These are phyloP conservation scores for Conus canariensis DNA, from an alignment of 2,888 invertebrate species.

Conservation along the genomic window DNA sequence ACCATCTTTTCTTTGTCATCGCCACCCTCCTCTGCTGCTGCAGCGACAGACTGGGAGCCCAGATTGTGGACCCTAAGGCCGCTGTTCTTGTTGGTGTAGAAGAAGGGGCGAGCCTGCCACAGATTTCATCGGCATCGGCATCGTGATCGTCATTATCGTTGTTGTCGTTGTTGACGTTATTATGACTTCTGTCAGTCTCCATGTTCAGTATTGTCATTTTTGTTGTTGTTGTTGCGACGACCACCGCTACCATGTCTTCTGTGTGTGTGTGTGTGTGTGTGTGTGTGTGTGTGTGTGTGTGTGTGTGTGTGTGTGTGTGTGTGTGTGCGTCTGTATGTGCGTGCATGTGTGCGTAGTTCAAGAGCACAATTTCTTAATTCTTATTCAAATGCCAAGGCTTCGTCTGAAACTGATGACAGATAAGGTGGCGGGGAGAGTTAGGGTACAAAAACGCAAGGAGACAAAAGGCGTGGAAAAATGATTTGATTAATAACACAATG, in stretches of 20 bases:
- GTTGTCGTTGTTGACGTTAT: neutral
- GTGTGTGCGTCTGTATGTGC: neutral
- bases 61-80: neutral
- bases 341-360: neutral
- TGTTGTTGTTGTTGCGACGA: too few relatives aligned
- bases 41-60: neutral
- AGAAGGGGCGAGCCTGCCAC: conserved; percentile 47
- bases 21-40: neutral
- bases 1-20: neutral
- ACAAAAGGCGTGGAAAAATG: too few relatives aligned
- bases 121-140: neutral
- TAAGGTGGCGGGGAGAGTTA: too few relatives aligned
- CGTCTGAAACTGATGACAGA: too few relatives aligned
- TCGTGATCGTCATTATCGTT: neutral
- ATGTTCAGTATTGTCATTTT: too few relatives aligned
- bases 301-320: neutral
- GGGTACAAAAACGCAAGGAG: too few relatives aligned
- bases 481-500: too few relatives aligned
- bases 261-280: too few relatives aligned
- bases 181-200: too few relatives aligned
- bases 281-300: too few relatives aligned
- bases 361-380: neutral
- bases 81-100: conserved; percentile 53
- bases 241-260: too few relatives aligned
- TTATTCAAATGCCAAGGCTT: too few relatives aligned